These are phyloP conservation scores for Nettapus auritus DNA, from an alignment of 2,113 vertebrate genomes.

Conservation along the genomic window DNA sequence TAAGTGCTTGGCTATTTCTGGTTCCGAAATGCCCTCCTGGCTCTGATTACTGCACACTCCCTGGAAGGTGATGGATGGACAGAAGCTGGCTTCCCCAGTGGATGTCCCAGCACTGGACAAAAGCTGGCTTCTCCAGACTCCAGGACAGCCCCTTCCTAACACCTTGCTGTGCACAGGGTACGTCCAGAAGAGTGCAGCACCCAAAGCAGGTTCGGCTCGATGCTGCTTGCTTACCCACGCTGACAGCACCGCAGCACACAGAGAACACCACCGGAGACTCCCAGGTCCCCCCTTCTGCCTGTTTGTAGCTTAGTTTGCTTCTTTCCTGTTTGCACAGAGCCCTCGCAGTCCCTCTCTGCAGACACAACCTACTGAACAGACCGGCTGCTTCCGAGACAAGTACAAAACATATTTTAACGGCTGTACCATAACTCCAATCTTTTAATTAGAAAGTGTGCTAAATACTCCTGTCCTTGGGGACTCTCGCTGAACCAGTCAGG, in stretches of 20 bases:
- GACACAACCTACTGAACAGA: background rate
- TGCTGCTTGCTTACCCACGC: background rate
- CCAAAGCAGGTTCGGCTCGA: background rate
- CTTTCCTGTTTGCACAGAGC: background rate
- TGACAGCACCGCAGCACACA: background rate
- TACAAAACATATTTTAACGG: slow-evolving; percentile 22
- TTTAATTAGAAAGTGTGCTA: slow-evolving; percentile 70
- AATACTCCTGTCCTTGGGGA: slow-evolving; percentile 42
- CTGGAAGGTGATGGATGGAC: background rate
- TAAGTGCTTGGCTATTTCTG: background rate
- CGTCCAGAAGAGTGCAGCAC: background rate
- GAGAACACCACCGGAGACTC: background rate
- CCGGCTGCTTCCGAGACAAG: background rate
- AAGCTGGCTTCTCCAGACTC: background rate
- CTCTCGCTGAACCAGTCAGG: slow-evolving; percentile 48
- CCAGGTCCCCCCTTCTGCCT: background rate
- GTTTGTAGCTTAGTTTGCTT: background rate
- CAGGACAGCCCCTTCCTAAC: too few relatives aligned
- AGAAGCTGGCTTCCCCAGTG: too few relatives aligned
- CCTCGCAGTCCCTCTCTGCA: background rate
- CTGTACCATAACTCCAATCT: slow-evolving; percentile 38
- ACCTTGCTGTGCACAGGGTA: rapidly evolving
- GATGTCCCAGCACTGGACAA: background rate
- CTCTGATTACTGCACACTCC: background rate
- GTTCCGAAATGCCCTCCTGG: background rate